phyloP scores from a whole-genome alignment of 1,140 invertebrate genomes.

The Calephelis virginiensis region DNA sequence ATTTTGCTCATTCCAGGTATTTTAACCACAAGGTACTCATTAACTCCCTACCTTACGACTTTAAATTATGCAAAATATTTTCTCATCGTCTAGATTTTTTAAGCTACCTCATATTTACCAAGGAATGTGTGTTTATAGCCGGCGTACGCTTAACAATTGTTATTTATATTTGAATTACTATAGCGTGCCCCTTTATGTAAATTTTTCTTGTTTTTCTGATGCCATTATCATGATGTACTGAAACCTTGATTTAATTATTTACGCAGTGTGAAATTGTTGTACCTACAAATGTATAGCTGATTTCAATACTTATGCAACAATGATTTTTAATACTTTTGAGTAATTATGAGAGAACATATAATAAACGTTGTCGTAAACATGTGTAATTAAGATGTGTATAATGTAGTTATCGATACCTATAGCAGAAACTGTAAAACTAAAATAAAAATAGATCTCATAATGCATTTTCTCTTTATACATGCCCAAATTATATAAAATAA shows the following conservation, averaged over 20 bases:
- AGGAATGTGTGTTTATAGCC: slow-evolving; percentile 5
- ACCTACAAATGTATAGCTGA: neutral
- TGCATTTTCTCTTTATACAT: too few species aligned
- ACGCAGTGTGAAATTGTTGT: slow-evolving; percentile 42
- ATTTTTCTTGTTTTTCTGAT: slow-evolving; percentile 49
- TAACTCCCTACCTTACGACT: slow-evolving; percentile 7
- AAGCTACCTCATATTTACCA: slow-evolving; percentile 10
- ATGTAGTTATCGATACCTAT: too few species aligned
- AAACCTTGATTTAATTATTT: slow-evolving; percentile 56
- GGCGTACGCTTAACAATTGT: neutral
- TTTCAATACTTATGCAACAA: neutral
- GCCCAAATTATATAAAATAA: too few species aligned
- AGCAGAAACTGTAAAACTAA: too few species aligned
- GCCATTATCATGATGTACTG: slow-evolving; percentile 41
- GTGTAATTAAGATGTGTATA: too few species aligned
- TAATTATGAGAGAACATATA: neutral
- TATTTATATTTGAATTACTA: slow-evolving; percentile 17
- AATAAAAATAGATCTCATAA: too few species aligned
- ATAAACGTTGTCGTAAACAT: neutral
- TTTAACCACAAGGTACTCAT: neutral
- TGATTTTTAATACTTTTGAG: neutral
- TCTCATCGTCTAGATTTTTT: slow-evolving; percentile 4
- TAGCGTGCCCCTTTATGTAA: slow-evolving; percentile 59
- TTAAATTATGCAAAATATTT: slow-evolving; percentile 14
- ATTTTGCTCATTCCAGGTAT: neutral